These are phyloP conservation scores for Neelides folsomi DNA, from an alignment of 2,888 invertebrate species.

Conservation along the genomic window DNA sequence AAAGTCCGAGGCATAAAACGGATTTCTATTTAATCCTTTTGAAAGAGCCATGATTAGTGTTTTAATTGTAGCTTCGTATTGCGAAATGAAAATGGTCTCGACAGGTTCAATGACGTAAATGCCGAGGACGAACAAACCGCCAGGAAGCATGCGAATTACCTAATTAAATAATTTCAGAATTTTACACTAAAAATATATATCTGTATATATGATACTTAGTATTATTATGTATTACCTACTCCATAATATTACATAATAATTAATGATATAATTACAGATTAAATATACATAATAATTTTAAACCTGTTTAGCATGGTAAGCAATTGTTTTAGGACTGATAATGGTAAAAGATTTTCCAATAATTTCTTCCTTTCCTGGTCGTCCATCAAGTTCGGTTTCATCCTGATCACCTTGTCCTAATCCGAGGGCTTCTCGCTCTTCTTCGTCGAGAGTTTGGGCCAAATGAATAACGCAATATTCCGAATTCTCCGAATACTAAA, in stretches of 20 bases:
- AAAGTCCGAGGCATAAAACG: conserved; percentile 20
- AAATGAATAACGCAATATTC: conserved; percentile 24
- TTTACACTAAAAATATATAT: no score
- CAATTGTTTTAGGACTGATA: conserved; percentile 8
- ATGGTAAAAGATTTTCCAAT: conserved; percentile 2
- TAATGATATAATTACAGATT: not conserved
- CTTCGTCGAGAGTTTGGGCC: conserved; percentile 25
- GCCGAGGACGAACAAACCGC: conserved; percentile 74
- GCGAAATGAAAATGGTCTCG: conserved; percentile 43
- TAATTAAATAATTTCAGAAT: conserved; percentile 28
- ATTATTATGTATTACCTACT: no score
- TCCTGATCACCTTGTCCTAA: not conserved
- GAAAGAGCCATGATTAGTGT: conserved; percentile 50
- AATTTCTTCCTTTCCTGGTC: not conserved
- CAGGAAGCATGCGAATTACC: conserved; percentile 77
- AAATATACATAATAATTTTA: not conserved
- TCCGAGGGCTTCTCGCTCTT: not conserved
- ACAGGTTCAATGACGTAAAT: conserved; percentile 53
- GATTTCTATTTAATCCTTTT: conserved; percentile 31
- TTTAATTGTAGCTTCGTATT: conserved; percentile 46
- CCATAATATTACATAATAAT: no score
- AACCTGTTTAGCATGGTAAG: conserved; percentile 29
- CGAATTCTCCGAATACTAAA: conserved; percentile 19
- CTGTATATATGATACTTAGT: no score
- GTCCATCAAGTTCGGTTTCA: not conserved